A percentile compares a stretch with the other conserved stretches of the same genome.
Conservation (phyloP, 1,140 invertebrate species). For the Cydia splendana region DNA sequence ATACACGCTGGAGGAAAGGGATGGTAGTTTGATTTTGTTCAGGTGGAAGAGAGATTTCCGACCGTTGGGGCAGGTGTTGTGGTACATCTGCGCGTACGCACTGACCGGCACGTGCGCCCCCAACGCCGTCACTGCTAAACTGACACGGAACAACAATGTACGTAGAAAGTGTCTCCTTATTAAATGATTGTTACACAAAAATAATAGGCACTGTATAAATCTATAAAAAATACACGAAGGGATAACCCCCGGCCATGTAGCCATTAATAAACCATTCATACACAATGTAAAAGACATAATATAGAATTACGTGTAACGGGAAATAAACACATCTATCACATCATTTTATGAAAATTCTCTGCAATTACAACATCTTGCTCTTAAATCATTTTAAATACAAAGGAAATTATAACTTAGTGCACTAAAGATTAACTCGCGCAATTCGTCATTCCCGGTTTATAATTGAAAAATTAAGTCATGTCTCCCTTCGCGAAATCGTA, state of each 20-base stretch:
- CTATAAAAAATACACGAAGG: too few species aligned
- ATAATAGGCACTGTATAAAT: too few species aligned
- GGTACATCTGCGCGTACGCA: constrained; percentile 74
- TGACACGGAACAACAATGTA: background rate
- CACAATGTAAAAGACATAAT: too few species aligned
- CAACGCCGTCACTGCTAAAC: constrained; percentile 52
- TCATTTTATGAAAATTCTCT: background rate
- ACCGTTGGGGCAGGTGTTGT: constrained; percentile 68
- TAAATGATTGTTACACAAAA: too few species aligned
- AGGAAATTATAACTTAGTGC: constrained; percentile 35
- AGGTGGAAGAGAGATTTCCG: constrained; percentile 55
- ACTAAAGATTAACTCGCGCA: constrained; percentile 46
- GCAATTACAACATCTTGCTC: background rate
- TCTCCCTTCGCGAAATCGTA: constrained; percentile 64
- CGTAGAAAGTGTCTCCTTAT: background rate
- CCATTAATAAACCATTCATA: too few species aligned
- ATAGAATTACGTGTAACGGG: background rate
- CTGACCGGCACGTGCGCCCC: constrained; percentile 70
- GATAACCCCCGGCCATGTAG: too few species aligned
- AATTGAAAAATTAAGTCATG: constrained; percentile 72
- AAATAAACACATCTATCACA: constrained; percentile 6
- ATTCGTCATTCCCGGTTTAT: constrained; percentile 59
- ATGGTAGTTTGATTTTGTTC: constrained; percentile 46
- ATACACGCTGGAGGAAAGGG: constrained; percentile 57
- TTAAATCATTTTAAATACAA: constrained; percentile 13